Percentiles rank a stretch among this genome's conserved stretches.
Conservation (phyloP, 2,113 vertebrate genomes). For the Gorsachius goisagi region DNA sequence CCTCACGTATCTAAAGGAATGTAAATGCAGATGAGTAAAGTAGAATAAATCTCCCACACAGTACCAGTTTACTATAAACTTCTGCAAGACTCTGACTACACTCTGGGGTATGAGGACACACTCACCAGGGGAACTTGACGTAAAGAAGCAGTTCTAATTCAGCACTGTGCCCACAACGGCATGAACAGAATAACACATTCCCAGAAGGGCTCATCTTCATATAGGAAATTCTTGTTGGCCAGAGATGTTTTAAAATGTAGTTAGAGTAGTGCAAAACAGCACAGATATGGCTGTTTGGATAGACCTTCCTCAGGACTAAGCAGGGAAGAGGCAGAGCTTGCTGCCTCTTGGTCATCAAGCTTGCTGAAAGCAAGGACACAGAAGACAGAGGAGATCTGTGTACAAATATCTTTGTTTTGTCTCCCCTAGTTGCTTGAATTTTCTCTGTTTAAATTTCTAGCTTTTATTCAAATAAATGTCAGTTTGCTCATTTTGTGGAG, state of each 20-base stretch:
- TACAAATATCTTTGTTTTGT: not conserved
- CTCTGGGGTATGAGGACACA: not conserved
- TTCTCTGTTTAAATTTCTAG: not conserved
- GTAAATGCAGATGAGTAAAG: not conserved
- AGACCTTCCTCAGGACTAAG: not conserved
- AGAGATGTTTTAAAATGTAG: not conserved
- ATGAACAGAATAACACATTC: not conserved
- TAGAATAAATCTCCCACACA: not conserved
- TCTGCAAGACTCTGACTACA: not conserved
- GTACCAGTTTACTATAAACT: not conserved
- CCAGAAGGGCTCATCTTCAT: not conserved
- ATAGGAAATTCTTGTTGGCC: not conserved
- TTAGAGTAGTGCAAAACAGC: not conserved
- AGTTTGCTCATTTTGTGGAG: not conserved
- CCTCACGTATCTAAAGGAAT: not conserved
- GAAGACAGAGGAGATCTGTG: not conserved
- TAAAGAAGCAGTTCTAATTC: not conserved
- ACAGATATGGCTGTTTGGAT: not conserved
- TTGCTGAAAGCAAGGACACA: not conserved
- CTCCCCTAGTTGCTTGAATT: not conserved
- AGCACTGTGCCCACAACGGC: not conserved
- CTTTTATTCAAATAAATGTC: not conserved
- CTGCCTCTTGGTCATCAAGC: not conserved
- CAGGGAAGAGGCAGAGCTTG: not conserved
- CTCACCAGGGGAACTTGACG: not conserved